These are phyloP conservation scores for Anolis apletophallus DNA, from an alignment of 2,797 vertebrate species.

Conservation along the genomic window DNA sequence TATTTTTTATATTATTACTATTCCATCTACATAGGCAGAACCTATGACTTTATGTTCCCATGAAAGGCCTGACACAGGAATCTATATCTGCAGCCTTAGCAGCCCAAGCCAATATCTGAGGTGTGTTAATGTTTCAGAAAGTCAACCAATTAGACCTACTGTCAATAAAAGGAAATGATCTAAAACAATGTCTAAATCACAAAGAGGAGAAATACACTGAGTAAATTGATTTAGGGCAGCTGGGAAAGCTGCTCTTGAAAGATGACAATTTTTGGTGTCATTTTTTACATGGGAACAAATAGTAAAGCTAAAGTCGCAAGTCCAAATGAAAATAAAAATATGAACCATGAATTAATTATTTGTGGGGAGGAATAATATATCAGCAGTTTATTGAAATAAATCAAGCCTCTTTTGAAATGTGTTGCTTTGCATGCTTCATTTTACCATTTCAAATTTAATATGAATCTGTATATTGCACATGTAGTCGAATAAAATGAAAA, in stretches of 20 bases:
- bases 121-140: slow-evolving; percentile 53
- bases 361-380: slow-evolving; percentile 42
- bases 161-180: slow-evolving; percentile 55
- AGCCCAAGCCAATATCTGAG: slow-evolving; percentile 30
- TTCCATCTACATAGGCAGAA: slow-evolving; percentile 17
- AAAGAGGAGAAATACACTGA: slow-evolving; percentile 30
- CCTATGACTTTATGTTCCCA: not conserved
- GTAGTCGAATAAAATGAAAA: not conserved
- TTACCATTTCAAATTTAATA: not conserved
- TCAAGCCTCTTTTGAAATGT: slow-evolving; percentile 23
- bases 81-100: slow-evolving; percentile 44
- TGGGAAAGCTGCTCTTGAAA: slow-evolving; percentile 19
- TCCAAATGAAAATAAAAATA: slow-evolving; percentile 40
- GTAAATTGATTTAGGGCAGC: slow-evolving; percentile 41
- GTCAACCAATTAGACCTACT: slow-evolving; percentile 43
- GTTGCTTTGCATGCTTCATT: not conserved
- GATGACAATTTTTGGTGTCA: slow-evolving; percentile 14
- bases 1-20: not conserved
- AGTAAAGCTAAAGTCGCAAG: slow-evolving; percentile 18
- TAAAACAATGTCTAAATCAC: slow-evolving; percentile 49
- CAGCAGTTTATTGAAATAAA: not conserved
- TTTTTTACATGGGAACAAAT: slow-evolving; percentile 33
- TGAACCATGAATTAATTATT: slow-evolving; percentile 43
- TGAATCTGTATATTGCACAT: not conserved
- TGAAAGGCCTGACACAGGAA: not conserved